Percentiles rank a stretch among this genome's conserved stretches.
Conservation (phyloP, 2,113 vertebrate species). For the Ornithorhynchus anatinus region DNA sequence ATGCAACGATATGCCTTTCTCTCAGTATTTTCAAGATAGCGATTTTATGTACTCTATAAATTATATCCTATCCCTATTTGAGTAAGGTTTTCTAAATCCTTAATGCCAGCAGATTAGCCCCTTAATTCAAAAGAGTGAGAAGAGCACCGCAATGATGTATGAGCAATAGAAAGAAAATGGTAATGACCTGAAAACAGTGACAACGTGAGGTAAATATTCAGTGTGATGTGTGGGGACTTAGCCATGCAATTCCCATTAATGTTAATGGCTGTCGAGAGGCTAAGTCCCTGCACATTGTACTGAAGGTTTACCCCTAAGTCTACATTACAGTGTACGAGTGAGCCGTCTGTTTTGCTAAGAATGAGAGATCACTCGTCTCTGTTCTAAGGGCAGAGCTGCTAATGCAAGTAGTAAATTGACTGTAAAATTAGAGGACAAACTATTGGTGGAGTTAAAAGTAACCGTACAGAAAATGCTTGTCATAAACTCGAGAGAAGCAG, state of each 20-base stretch:
- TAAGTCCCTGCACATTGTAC: not conserved
- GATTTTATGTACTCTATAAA: slow-evolving; percentile 28
- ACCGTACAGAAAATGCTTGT: not conserved
- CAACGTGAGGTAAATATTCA: not conserved
- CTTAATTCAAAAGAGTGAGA: slow-evolving; percentile 45
- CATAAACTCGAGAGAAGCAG: slow-evolving; percentile 3
- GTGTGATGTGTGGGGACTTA: not conserved
- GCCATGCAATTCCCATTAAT: not conserved
- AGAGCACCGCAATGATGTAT: not conserved
- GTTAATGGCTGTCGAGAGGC: not conserved
- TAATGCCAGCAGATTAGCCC: slow-evolving; percentile 4
- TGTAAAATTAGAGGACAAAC: slow-evolving; percentile 10
- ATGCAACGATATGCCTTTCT: slow-evolving; percentile 20
- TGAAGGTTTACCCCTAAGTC: not conserved
- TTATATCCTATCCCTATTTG: not conserved
- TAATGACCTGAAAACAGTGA: not conserved
- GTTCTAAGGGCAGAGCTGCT: slow-evolving; percentile 19
- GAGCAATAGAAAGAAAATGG: slow-evolving; percentile 25
- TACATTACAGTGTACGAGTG: not conserved
- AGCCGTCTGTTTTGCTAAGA: slow-evolving; percentile 5
- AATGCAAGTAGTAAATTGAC: slow-evolving; percentile 24
- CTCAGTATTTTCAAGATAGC: slow-evolving; percentile 36
- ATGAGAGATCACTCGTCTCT: not conserved
- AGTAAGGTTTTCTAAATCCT: slow-evolving; percentile 30
- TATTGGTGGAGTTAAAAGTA: not conserved